Conservation (phyloP, 2,888 invertebrate species). For the Creontiades dilutus region DNA sequence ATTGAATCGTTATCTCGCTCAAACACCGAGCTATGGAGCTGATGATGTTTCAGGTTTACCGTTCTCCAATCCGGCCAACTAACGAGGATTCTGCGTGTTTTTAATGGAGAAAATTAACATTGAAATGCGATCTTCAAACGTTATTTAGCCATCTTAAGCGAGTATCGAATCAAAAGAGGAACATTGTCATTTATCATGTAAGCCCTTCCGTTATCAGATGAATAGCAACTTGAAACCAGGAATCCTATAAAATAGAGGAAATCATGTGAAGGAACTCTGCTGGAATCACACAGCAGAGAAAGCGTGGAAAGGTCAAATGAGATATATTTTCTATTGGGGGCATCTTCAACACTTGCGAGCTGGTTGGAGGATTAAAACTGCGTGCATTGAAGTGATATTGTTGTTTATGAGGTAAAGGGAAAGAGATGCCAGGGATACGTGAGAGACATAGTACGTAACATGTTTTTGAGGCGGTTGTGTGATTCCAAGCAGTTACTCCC, state of each 20-base stretch:
- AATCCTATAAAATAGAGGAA: neutral
- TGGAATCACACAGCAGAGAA: neutral
- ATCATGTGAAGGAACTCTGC: neutral
- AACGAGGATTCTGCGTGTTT: neutral
- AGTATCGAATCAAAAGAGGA: neutral
- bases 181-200: neutral
- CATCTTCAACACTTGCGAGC: neutral
- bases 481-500: conserved; percentile 47
- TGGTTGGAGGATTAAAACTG: conserved; percentile 55
- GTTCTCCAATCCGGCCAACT: no score
- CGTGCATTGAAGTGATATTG: conserved; percentile 53
- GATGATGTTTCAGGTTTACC: no score
- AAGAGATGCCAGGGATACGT: conserved; percentile 11
- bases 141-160: neutral
- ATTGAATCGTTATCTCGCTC: no score
- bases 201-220: neutral
- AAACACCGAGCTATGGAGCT: no score
- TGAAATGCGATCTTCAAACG: neutral
- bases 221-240: neutral
- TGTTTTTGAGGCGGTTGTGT: conserved; percentile 43
- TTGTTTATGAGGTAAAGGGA: conserved; percentile 38
- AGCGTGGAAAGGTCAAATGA: conserved; percentile 51
- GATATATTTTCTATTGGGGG: conserved; percentile 42
- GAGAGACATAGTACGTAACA: conserved; percentile 23
- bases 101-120: neutral